These are phyloP conservation scores for Zootermopsis nevadensis DNA, from an alignment of 2,888 invertebrate species.

Conservation along the genomic window DNA sequence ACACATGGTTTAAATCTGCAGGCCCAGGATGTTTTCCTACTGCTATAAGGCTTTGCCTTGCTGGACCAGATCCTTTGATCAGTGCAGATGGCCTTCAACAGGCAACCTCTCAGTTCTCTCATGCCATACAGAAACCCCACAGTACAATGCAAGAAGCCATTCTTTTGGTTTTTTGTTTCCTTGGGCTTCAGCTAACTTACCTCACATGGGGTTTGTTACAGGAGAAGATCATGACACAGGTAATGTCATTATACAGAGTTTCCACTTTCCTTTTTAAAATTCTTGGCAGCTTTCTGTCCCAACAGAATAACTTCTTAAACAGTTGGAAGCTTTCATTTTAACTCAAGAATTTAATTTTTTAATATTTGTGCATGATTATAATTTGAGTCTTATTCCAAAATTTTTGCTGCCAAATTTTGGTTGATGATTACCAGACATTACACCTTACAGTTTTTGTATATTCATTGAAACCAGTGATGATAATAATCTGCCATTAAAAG, in stretches of 20 bases:
- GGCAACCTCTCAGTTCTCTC: not conserved
- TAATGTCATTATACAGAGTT: slow-evolving; percentile 56
- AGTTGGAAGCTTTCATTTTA: no score
- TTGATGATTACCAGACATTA: no score
- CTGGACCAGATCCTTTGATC: slow-evolving; percentile 61
- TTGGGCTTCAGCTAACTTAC: slow-evolving; percentile 90
- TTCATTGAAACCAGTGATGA: no score
- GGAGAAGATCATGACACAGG: slow-evolving; percentile 97
- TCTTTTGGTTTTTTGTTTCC: slow-evolving; percentile 80
- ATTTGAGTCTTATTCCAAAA: no score
- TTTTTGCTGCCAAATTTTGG: no score
- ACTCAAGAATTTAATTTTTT: no score
- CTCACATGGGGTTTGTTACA: slow-evolving; percentile 97
- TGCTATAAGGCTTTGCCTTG: slow-evolving; percentile 67
- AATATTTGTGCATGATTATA: no score
- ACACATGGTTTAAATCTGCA: slow-evolving; percentile 4
- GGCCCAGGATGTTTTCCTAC: slow-evolving; percentile 61
- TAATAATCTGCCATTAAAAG: no score
- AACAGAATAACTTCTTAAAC: no score
- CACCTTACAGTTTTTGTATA: no score
- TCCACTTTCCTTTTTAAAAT: no score
- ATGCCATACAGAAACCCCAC: slow-evolving; percentile 58
- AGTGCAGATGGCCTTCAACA: slow-evolving; percentile 49
- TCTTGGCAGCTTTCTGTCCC: no score
- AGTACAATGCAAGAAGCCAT: slow-evolving; percentile 70